A percentile compares a stretch with the other conserved stretches of the same genome.
These are phyloP conservation scores for Lanistes nyassanus DNA, from an alignment of 1,140 invertebrate genomes.

Conservation along the genomic window DNA sequence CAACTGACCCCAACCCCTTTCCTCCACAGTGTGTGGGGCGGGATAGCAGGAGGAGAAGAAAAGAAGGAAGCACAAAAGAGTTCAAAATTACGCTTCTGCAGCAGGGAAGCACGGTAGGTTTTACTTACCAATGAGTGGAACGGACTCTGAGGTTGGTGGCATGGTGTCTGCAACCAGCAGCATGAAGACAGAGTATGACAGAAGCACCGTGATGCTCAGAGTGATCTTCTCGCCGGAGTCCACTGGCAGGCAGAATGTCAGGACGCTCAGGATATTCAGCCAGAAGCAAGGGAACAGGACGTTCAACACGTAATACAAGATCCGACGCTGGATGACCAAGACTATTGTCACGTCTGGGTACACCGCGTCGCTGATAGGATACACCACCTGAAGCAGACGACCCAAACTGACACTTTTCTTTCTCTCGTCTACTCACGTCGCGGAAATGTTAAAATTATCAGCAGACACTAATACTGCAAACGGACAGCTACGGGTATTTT, in stretches of 20 bases:
- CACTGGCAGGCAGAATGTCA: slow-evolving; percentile 63
- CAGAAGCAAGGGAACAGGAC: slow-evolving; percentile 63
- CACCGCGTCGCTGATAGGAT: slow-evolving; percentile 66
- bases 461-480: too few relatives aligned
- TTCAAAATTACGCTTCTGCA: too few relatives aligned
- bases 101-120: too few relatives aligned
- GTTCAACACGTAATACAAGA: slow-evolving; percentile 61
- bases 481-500: too few relatives aligned
- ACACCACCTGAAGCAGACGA: slow-evolving; percentile 32
- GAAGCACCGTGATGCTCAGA: slow-evolving; percentile 63
- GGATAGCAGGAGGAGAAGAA: too few relatives aligned
- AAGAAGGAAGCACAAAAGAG: too few relatives aligned
- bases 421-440: too few relatives aligned
- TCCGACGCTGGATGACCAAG: slow-evolving; percentile 56
- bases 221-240: slow-evolving; percentile 66
- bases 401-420: too few relatives aligned
- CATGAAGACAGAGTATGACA: slow-evolving; percentile 67
- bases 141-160: slow-evolving; percentile 65
- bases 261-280: slow-evolving; percentile 61
- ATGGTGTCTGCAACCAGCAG: slow-evolving; percentile 66
- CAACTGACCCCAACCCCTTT: too few relatives aligned
- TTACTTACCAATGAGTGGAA: slow-evolving; percentile 82
- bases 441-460: too few relatives aligned
- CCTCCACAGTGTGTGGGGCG: too few relatives aligned
- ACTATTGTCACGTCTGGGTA: slow-evolving; percentile 71